These are phyloP conservation scores for Bruchidius siliquastri DNA, from an alignment of 2,888 invertebrate genomes.

Conservation along the genomic window DNA sequence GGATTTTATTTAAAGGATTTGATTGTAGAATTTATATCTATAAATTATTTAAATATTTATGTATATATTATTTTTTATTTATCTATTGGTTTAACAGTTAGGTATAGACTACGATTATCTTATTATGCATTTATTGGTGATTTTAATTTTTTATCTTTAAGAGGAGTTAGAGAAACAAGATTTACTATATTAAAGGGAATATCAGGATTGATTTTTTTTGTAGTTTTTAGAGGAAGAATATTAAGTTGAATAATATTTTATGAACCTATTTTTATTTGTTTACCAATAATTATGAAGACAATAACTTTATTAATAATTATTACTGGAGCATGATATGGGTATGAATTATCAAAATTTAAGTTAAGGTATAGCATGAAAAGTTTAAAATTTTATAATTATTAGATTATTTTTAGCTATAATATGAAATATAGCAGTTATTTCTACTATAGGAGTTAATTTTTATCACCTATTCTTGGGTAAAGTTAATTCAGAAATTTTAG, in stretches of 20 bases:
- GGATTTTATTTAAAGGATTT: conserved; percentile 59
- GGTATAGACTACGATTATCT: conserved; percentile 39
- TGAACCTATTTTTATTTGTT: conserved; percentile 52
- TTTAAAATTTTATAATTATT: conserved; percentile 35
- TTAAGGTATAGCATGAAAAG: conserved; percentile 45
- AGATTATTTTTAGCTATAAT: conserved; percentile 44
- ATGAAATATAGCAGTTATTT: conserved; percentile 52
- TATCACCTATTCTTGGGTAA: conserved; percentile 48
- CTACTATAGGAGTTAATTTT: conserved; percentile 44
- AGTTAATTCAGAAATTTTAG: conserved; percentile 44
- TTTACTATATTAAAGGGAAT: conserved; percentile 48
- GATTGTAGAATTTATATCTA: conserved; percentile 55
- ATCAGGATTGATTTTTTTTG: conserved; percentile 48
- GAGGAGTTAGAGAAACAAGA: conserved; percentile 52
- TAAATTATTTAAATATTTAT: conserved; percentile 53
- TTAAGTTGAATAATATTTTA: conserved; percentile 56
- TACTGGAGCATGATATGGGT: conserved; percentile 46
- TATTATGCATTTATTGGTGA: conserved; percentile 53
- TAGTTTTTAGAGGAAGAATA: conserved; percentile 52
- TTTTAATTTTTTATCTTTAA: conserved; percentile 49
- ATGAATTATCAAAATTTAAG: conserved; percentile 47
- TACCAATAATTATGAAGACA: conserved; percentile 51
- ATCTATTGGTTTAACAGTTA: conserved; percentile 55
- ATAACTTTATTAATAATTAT: conserved; percentile 53
- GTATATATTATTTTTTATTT: conserved; percentile 54